Evolutionary conservation across 2,888 invertebrate species (phyloP).

Genomic region (Aspidiotus destructor): DNA sequence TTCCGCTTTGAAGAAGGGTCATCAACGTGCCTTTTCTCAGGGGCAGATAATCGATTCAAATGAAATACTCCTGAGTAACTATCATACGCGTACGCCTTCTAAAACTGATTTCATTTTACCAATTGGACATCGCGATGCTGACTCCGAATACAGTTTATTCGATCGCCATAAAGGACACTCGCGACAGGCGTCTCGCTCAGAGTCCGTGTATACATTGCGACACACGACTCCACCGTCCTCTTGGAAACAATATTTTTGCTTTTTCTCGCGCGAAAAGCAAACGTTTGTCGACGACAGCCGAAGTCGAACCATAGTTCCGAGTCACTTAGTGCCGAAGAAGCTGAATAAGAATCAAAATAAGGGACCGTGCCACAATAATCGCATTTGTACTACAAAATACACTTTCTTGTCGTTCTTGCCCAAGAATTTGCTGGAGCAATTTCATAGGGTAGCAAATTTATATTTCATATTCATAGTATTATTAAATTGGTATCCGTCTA

Average conservation of each 20-base stretch:
- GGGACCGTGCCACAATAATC: constrained; percentile 67
- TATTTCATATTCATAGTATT: constrained; percentile 95
- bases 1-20: constrained; percentile 61
- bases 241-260: constrained; percentile 58
- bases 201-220: constrained; percentile 79
- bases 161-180: constrained; percentile 55
- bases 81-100: constrained; percentile 72
- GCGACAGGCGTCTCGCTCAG: constrained; percentile 78
- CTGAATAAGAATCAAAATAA: constrained; percentile 74
- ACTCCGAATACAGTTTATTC: constrained; percentile 43
- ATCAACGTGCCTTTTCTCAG: constrained; percentile 77
- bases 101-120: constrained; percentile 83
- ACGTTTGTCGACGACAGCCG: constrained; percentile 55
- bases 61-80: constrained; percentile 42
- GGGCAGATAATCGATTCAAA: constrained; percentile 63
- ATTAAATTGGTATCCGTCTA: constrained; percentile 89
- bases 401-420: constrained; percentile 87
- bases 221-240: constrained; percentile 54
- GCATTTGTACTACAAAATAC: constrained; percentile 90
- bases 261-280: constrained; percentile 48
- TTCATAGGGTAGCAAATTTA: constrained; percentile 93
- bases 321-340: constrained; percentile 66
- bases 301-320: constrained; percentile 67
- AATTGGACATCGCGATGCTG: constrained; percentile 70
- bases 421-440: constrained; percentile 91